Evolutionary conservation across 2,888 invertebrate genomes (phyloP).

Genomic region (Synergus laeviventris): DNA sequence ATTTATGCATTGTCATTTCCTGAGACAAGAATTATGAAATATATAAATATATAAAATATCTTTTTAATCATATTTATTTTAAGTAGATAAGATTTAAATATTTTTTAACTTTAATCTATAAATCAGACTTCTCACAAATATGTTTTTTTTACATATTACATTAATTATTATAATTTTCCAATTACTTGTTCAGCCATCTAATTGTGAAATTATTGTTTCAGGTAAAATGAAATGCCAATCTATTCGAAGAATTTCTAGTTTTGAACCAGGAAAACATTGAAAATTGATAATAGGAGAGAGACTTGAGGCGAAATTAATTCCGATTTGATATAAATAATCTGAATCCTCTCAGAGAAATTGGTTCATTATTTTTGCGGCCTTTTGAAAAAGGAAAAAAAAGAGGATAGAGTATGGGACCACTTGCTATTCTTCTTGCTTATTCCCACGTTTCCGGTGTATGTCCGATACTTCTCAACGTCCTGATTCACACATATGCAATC

Average conservation of each 20-base stretch:
- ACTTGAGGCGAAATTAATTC: too few relatives aligned
- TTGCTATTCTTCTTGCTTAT: neutral
- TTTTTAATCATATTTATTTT: too few relatives aligned
- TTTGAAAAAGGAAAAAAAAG: neutral
- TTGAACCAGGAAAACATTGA: too few relatives aligned
- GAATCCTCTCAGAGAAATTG: neutral
- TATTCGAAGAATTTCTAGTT: neutral
- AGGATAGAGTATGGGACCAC: neutral
- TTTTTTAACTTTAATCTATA: too few relatives aligned
- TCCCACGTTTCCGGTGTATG: neutral
- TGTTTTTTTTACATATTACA: too few relatives aligned
- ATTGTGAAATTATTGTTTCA: neutral
- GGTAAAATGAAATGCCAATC: neutral
- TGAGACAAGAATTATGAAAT: neutral
- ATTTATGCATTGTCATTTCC: neutral
- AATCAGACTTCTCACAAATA: too few relatives aligned
- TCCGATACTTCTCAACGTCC: conserved; percentile 8
- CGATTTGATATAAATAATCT: too few relatives aligned
- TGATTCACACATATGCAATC: neutral
- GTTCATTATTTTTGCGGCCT: neutral
- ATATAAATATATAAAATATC: too few relatives aligned
- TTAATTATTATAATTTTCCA: too few relatives aligned
- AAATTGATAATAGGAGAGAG: too few relatives aligned
- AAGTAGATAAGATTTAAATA: too few relatives aligned
- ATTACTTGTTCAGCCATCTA: neutral